Evolutionary conservation across 2,113 vertebrate species (phyloP), one percentile per base, ranked within the genome.

Genomic region (Sander lucioperca): DNA sequence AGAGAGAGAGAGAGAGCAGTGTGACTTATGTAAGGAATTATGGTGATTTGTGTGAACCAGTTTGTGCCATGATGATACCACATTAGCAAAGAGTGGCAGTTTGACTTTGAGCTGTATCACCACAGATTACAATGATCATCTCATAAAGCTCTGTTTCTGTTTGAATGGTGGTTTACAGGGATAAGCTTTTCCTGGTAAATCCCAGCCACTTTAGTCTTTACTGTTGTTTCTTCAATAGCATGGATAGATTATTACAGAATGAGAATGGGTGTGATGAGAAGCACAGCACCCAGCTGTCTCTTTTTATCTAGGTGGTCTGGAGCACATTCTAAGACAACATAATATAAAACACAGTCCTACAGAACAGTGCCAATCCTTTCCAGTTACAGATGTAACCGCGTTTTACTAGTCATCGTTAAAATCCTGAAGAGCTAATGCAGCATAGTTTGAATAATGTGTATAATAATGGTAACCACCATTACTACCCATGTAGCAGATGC

Each of bases 41-140:
- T n/a, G 21, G 50, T 74, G 66, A 79, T 75, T 73, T 69, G 53
- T 79, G 74, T 67, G 67, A 68, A 74, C 53, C 72, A 62, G 64
- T 62, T 56, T 65, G 58, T 25, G 4, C 53, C 65, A 25, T 53
- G 25, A 65, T 65, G 61, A 68, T 57, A 13, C 51, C 59, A 54
- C 50, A 47, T 74, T 27, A 80, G 30, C 6, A 3, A 76, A 36
- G 43, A 87, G 16, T 30, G 19, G 6, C 27, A 62, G 58, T 67
- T 78, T 48, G 21, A 27, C 56, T 63, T 72, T 53, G 77, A 21
- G 19, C 65, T 73, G 13, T 51, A 66, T 68, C 36, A 61, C 27
- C 56, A 21, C 57, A 76, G 67, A 85, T 77, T 43, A 64, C 10
- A 59, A 50, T 56, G 15, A 51, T 65, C 45, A 3, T 66, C n/a